Conservation (phyloP, 2,888 invertebrate genomes). For the Ditula angustiorana region DNA sequence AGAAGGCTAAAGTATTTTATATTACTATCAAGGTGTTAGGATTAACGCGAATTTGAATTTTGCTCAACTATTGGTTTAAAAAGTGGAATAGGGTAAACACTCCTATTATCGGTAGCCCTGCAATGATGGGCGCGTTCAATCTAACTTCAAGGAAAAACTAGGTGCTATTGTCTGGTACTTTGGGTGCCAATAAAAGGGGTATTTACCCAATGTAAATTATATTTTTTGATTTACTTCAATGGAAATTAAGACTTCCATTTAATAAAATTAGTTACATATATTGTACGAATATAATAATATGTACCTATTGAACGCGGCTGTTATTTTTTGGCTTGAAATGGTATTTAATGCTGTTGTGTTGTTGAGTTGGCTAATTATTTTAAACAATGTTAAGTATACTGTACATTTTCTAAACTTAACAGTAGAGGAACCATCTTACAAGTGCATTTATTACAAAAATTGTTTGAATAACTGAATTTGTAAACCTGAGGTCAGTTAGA, state of each 20-base stretch:
- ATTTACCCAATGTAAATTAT: slow-evolving; percentile 11
- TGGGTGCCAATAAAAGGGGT: too few relatives aligned
- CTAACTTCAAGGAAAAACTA: too few relatives aligned
- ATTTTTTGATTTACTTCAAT: not conserved
- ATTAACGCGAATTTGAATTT: slow-evolving; percentile 28
- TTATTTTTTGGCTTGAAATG: slow-evolving; percentile 19
- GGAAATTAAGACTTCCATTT: slow-evolving; percentile 24
- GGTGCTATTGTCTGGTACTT: too few relatives aligned
- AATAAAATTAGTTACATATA: not conserved
- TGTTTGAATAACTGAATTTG: slow-evolving; percentile 17
- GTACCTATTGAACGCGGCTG: slow-evolving; percentile 15
- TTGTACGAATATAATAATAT: not conserved
- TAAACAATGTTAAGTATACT: not conserved
- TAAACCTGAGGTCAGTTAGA: slow-evolving; percentile 17
- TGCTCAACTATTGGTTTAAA: slow-evolving; percentile 34
- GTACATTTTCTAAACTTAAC: slow-evolving; percentile 21
- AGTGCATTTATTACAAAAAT: slow-evolving; percentile 37
- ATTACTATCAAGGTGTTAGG: slow-evolving; percentile 4
- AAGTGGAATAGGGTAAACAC: too few relatives aligned
- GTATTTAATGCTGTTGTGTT: slow-evolving; percentile 5
- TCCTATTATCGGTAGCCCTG: too few relatives aligned
- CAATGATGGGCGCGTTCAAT: too few relatives aligned
- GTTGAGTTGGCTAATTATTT: too few relatives aligned
- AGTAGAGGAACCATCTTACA: not conserved
- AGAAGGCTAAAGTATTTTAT: not conserved